Percentiles rank a stretch among this genome's conserved stretches.
Conservation (phyloP, 2,888 invertebrate genomes). For the Zygaena filipendulae region DNA sequence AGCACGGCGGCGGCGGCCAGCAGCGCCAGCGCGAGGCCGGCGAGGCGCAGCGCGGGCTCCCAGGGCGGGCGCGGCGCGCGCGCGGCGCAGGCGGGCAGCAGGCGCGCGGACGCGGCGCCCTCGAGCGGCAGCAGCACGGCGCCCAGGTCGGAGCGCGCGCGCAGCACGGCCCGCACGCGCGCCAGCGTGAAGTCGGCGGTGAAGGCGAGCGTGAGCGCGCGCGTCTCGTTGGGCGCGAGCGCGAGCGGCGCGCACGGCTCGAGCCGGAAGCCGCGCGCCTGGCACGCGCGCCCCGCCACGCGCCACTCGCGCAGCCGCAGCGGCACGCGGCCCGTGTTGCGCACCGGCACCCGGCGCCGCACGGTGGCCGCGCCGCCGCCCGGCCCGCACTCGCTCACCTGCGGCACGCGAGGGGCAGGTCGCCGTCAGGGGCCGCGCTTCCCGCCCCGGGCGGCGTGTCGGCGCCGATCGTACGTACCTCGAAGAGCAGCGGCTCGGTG, state of each 20-base stretch:
- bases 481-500: slow-evolving; percentile 80
- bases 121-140: slow-evolving; percentile 55
- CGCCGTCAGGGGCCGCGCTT: slow-evolving; percentile 21
- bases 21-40: slow-evolving; percentile 21
- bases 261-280: slow-evolving; percentile 43
- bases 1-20: slow-evolving; percentile 17
- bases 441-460: too few relatives aligned
- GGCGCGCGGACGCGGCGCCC: slow-evolving; percentile 28
- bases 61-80: slow-evolving; percentile 31
- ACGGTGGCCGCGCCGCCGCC: slow-evolving; percentile 60
- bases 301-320: slow-evolving; percentile 71
- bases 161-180: slow-evolving; percentile 26
- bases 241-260: slow-evolving; percentile 36
- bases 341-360: slow-evolving; percentile 82
- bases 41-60: slow-evolving; percentile 25
- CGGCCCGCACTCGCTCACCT: slow-evolving; percentile 80
- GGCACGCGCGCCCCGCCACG: slow-evolving; percentile 35
- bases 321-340: slow-evolving; percentile 92
- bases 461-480: slow-evolving; percentile 63
- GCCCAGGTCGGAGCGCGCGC: slow-evolving; percentile 24
- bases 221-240: slow-evolving; percentile 40
- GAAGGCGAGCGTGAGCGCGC: slow-evolving; percentile 34
- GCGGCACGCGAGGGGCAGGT: slow-evolving; percentile 1
- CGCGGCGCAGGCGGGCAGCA: slow-evolving; percentile 29
- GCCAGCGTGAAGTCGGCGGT: slow-evolving; percentile 41